Base-by-base conservation (phyloP, 2,888 invertebrate species). In the Cristatella mucedo region DNA sequence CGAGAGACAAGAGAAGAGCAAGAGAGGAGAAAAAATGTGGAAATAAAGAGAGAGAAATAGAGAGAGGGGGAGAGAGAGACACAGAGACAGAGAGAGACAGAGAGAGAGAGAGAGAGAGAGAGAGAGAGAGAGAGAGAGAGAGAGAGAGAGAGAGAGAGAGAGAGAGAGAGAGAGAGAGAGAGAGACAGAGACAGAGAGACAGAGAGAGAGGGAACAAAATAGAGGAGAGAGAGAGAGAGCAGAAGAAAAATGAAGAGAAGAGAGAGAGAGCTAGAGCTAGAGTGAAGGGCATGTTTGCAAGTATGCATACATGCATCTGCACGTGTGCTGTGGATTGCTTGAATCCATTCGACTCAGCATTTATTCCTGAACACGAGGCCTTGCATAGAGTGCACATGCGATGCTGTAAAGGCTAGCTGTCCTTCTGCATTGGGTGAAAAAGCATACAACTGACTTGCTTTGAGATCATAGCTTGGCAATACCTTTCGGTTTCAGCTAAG, bases 41-140 rank as follows among this genome's bases (percentile, higher is more conserved):
- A 38, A 15, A 33, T 68, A 74, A 84, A 41, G 85, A 85, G 65
- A 82, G 83, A 67, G 72, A 80, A 46, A 81, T 81, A 64, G 66
- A 80, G 64, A 46, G 55, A 55, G 33, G 56, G 55, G 29, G 55
- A 16, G 19, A 26, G 16, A 39, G 34, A 37, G 55, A 40, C 55
- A 55, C 42, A 56, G n/a, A 54, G 42, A 47, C 50, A 43, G 52
- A 53, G 26, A n/a, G n/a, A n/a, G n/a, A n/a, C n/a, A n/a, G n/a
- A n/a, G n/a, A n/a, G n/a, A n/a, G n/a, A n/a, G n/a, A n/a, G n/a
- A n/a, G n/a, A n/a, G n/a, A n/a, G n/a, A n/a, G n/a, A n/a, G n/a
- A n/a, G n/a, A n/a, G n/a, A n/a, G n/a, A n/a, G n/a, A n/a, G n/a
- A n/a, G n/a, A n/a, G n/a, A n/a, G n/a, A n/a, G n/a, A n/a, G n/a